Conservation (phyloP, 2,888 invertebrate genomes). For the Nebria brevicollis region DNA sequence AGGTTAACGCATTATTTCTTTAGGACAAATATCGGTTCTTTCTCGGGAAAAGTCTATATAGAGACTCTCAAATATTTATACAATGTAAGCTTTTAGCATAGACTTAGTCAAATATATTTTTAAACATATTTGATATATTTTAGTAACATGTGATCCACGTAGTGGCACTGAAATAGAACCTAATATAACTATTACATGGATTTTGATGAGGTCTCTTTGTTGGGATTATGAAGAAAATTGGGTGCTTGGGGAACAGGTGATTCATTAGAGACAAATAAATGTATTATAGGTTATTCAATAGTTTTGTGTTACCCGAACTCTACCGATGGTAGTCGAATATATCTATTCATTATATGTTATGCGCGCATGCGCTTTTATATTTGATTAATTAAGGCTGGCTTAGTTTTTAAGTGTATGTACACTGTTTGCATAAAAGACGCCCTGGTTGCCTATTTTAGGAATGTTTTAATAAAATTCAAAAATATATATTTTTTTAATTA, state of each 20-base stretch:
- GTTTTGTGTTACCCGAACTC: background rate
- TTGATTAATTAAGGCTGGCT: too few species aligned
- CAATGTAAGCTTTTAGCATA: conserved; percentile 67
- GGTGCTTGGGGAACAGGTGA: conserved; percentile 56
- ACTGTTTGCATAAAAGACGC: too few species aligned
- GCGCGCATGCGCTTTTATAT: background rate
- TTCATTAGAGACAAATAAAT: conserved; percentile 27
- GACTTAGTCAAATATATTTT: too few species aligned
- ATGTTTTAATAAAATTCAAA: background rate
- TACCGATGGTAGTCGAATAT: background rate
- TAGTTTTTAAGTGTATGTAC: too few species aligned
- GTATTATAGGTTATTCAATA: background rate
- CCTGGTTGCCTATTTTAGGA: background rate
- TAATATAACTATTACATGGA: conserved; percentile 65
- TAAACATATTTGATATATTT: conserved; percentile 48
- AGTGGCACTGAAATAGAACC: conserved; percentile 52
- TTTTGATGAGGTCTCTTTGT: conserved; percentile 68
- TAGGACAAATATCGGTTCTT: conserved; percentile 28
- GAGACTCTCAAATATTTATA: conserved; percentile 75
- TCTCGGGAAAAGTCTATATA: conserved; percentile 71
- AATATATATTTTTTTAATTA: background rate
- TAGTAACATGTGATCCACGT: conserved; percentile 64
- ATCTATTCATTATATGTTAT: background rate
- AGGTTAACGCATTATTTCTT: conserved; percentile 44
- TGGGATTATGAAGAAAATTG: conserved; percentile 64